phyloP scores from a whole-genome alignment of 1,140 invertebrate genomes.

The Drosophila insularis region DNA sequence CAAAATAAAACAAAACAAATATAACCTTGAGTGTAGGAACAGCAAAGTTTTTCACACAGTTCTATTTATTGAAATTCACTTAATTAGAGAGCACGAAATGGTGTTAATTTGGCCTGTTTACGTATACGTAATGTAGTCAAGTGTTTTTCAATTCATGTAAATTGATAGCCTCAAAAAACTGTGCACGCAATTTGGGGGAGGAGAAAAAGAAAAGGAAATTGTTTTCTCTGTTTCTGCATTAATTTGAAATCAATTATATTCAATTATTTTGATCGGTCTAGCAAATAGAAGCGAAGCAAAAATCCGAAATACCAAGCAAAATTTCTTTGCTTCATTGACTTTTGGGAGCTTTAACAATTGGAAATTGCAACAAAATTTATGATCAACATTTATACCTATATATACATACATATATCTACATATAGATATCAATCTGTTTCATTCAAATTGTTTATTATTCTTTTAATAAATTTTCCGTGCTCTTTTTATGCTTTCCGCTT shows the following conservation, averaged over 20 bases:
- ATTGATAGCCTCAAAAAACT: slow-evolving; percentile 31
- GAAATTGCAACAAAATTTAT: slow-evolving; percentile 27
- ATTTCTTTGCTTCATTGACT: slow-evolving; percentile 30
- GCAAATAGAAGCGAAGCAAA: slow-evolving; percentile 35
- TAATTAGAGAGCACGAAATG: slow-evolving; percentile 33
- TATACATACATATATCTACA: neutral
- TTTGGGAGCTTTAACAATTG: slow-evolving; percentile 24
- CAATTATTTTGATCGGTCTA: slow-evolving; percentile 54
- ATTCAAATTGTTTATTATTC: slow-evolving; percentile 36
- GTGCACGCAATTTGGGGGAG: slow-evolving; percentile 17
- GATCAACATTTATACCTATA: neutral
- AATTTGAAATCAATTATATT: slow-evolving; percentile 57
- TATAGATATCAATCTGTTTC: slow-evolving; percentile 1
- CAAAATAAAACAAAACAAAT: slow-evolving; percentile 2
- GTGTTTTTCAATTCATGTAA: slow-evolving; percentile 32
- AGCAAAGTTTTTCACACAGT: slow-evolving; percentile 23
- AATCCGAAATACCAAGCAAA: slow-evolving; percentile 11
- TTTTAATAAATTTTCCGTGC: slow-evolving; percentile 39
- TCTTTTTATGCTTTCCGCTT: slow-evolving; percentile 13
- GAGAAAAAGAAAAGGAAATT: slow-evolving; percentile 15
- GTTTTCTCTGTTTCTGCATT: slow-evolving; percentile 10
- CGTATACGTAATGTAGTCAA: slow-evolving; percentile 59
- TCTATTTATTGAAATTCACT: slow-evolving; percentile 38
- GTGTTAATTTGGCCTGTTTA: slow-evolving; percentile 51
- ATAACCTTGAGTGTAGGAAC: slow-evolving; percentile 35